A percentile compares a stretch with the other conserved stretches of the same genome.
These are phyloP conservation scores for Mya arenaria DNA, from an alignment of 1,140 invertebrate species.

Conservation along the genomic window DNA sequence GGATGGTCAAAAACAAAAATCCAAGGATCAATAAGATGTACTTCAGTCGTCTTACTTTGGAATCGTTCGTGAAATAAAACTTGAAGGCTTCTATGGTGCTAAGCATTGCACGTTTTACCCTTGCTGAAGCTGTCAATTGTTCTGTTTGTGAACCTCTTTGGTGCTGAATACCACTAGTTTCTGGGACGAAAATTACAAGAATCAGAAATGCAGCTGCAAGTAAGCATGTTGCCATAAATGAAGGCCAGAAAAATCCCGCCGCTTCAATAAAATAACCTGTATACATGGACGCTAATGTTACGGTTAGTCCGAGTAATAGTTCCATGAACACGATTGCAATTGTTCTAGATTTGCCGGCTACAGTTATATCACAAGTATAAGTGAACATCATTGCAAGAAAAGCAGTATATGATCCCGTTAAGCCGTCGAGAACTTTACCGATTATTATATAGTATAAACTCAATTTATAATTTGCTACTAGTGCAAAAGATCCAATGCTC, in stretches of 20 bases:
- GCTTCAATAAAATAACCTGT: background rate
- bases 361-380: constrained; percentile 30
- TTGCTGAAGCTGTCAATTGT: background rate
- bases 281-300: background rate
- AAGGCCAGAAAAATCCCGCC: constrained; percentile 10
- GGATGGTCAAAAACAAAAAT: constrained; percentile 12
- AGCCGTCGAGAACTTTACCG: constrained; percentile 12
- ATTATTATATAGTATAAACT: constrained; percentile 17
- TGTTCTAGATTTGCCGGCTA: constrained; percentile 12
- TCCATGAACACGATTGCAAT: constrained; percentile 27
- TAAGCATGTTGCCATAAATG: background rate
- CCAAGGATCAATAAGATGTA: constrained; percentile 25
- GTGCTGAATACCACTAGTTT: background rate
- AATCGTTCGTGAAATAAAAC: constrained; percentile 22
- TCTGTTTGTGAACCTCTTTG: background rate
- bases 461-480: constrained; percentile 20
- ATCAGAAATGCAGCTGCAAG: background rate
- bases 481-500: background rate
- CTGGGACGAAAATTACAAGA: constrained; percentile 21
- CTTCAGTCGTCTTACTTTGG: constrained; percentile 14
- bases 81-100: background rate
- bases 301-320: constrained; percentile 15
- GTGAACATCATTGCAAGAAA: constrained; percentile 16
- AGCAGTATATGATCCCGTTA: constrained; percentile 1
- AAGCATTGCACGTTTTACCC: background rate